Evolutionary conservation across 2,113 vertebrate genomes (phyloP).

Genomic region (Aspidoscelis tigris): DNA sequence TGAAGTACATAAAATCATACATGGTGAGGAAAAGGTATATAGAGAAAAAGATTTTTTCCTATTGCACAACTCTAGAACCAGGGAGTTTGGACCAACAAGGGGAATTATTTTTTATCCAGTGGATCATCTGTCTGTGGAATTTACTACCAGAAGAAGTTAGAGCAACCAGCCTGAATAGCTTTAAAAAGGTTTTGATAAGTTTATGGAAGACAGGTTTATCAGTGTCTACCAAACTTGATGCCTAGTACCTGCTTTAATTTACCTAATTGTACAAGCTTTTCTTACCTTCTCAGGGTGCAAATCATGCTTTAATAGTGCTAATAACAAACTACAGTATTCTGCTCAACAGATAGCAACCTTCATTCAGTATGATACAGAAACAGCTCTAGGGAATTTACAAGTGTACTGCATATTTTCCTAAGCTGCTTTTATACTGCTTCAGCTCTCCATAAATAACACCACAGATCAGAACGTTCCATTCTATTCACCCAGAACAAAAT

Average conservation of each 20-base stretch:
- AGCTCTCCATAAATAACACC: neutral
- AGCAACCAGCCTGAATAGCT: too few species aligned
- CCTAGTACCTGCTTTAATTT: constrained; percentile 8
- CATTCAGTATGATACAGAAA: neutral
- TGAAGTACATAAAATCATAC: too few species aligned
- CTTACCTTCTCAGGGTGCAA: neutral
- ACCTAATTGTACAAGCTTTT: neutral
- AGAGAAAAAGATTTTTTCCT: too few species aligned
- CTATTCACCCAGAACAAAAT: neutral
- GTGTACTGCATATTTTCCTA: neutral
- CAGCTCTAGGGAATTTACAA: neutral
- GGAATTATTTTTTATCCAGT: too few species aligned
- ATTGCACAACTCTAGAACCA: too few species aligned
- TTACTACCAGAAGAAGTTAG: too few species aligned
- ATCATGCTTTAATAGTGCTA: neutral
- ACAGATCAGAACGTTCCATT: neutral
- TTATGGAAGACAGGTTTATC: too few species aligned
- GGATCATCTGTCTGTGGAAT: too few species aligned
- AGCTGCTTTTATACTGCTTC: neutral
- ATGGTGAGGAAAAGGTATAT: too few species aligned
- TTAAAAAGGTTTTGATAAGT: too few species aligned
- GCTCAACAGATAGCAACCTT: neutral
- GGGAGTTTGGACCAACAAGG: too few species aligned
- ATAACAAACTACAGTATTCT: neutral
- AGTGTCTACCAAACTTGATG: too few species aligned